Evolutionary conservation across 2,113 vertebrate genomes (phyloP).

Genomic region (Passer montanus): DNA sequence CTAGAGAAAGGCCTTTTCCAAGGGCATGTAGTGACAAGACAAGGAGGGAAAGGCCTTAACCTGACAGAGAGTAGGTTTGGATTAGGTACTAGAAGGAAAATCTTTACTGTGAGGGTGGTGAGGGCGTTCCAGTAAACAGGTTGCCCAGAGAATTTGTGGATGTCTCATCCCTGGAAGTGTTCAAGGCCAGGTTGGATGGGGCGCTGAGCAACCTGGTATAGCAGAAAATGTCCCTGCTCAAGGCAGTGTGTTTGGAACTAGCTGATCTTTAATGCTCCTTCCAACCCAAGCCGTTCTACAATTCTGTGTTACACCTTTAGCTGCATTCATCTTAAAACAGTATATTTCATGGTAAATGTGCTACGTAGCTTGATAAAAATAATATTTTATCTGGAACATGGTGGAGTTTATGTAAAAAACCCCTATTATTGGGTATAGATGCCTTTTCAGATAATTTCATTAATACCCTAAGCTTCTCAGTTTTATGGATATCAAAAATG

Average conservation of each 20-base stretch:
- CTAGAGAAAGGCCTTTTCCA: neutral
- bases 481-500: neutral
- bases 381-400: neutral
- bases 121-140: neutral
- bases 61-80: neutral
- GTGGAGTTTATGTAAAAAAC: neutral
- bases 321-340: neutral
- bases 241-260: neutral
- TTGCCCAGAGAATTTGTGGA: neutral
- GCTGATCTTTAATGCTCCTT: neutral
- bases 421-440: neutral
- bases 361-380: neutral
- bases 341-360: neutral
- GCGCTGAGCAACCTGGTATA: neutral
- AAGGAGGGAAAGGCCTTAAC: neutral
- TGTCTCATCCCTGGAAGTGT: neutral
- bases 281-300: neutral
- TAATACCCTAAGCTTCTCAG: neutral
- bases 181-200: neutral
- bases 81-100: neutral
- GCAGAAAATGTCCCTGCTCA: neutral
- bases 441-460: neutral
- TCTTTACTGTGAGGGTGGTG: neutral
- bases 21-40: neutral
- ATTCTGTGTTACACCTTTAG: neutral